Percentiles rank a stretch among this genome's conserved stretches.
These are phyloP conservation scores for Phenganax stokvisi DNA, from an alignment of 92 coral and sea anemone genomes.

Conservation along the genomic window DNA sequence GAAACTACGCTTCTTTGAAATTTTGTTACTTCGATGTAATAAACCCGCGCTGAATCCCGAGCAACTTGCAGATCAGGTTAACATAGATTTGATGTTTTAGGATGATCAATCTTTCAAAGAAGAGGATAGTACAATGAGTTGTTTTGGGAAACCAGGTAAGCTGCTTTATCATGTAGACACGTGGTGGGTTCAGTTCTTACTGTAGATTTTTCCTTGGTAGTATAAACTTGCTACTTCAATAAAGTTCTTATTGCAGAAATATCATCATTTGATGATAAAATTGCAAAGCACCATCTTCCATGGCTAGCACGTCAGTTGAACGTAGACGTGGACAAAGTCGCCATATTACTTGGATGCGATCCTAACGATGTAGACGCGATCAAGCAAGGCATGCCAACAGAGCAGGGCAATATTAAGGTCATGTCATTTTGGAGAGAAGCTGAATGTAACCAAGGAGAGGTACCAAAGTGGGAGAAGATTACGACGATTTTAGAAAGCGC, in stretches of 20 bases:
- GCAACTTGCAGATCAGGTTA: too few relatives aligned
- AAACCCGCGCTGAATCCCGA: too few relatives aligned
- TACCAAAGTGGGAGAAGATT: neutral
- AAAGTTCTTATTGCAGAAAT: neutral
- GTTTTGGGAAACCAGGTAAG: too few relatives aligned
- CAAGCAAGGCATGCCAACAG: neutral
- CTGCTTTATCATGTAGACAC: too few relatives aligned
- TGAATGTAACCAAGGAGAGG: neutral
- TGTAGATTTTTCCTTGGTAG: too few relatives aligned
- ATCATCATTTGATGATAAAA: conserved; percentile 10
- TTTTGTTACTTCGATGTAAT: too few relatives aligned
- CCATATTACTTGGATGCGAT: neutral
- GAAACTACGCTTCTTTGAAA: too few relatives aligned
- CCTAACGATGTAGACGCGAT: neutral
- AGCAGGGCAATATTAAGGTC: neutral
- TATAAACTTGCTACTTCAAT: too few relatives aligned
- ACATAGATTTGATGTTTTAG: too few relatives aligned
- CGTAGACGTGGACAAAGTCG: conserved; percentile 6
- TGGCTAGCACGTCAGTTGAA: conserved; percentile 18
- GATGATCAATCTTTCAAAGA: too few relatives aligned
- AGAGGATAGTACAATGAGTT: too few relatives aligned
- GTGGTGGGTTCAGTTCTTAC: too few relatives aligned
- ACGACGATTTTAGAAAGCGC: neutral
- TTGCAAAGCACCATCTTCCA: neutral
- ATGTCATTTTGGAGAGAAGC: neutral